Conservation (phyloP, 2,113 vertebrate species). For the Lagenorhynchus albirostris region DNA sequence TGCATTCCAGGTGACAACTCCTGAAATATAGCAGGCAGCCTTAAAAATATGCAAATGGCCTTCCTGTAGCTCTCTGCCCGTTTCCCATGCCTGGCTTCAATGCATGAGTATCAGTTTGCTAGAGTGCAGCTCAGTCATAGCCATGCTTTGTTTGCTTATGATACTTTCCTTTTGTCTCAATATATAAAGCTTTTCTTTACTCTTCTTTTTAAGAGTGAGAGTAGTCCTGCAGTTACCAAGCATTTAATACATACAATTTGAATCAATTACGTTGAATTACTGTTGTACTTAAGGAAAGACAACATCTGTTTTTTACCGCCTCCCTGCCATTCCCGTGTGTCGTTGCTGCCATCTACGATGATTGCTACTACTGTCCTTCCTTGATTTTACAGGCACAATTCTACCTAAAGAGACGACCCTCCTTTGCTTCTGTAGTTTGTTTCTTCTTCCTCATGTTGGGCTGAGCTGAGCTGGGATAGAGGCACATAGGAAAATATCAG, state of each 20-base stretch:
- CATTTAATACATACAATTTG: neutral
- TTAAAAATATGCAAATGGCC: neutral
- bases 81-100: neutral
- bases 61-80: neutral
- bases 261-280: neutral
- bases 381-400: neutral
- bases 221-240: neutral
- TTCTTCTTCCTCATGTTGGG: neutral
- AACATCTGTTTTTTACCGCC: neutral
- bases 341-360: neutral
- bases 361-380: neutral
- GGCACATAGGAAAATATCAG: neutral
- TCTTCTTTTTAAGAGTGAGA: neutral
- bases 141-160: neutral
- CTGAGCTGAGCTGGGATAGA: neutral
- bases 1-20: conserved; percentile 10
- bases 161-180: neutral
- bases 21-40: neutral
- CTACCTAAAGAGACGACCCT: neutral
- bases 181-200: neutral
- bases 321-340: rapidly evolving
- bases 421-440: neutral
- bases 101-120: neutral
- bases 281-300: neutral
- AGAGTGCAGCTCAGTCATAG: neutral